phyloP scores from a whole-genome alignment of 2,888 invertebrate species.

The Isotomurus palustris region DNA sequence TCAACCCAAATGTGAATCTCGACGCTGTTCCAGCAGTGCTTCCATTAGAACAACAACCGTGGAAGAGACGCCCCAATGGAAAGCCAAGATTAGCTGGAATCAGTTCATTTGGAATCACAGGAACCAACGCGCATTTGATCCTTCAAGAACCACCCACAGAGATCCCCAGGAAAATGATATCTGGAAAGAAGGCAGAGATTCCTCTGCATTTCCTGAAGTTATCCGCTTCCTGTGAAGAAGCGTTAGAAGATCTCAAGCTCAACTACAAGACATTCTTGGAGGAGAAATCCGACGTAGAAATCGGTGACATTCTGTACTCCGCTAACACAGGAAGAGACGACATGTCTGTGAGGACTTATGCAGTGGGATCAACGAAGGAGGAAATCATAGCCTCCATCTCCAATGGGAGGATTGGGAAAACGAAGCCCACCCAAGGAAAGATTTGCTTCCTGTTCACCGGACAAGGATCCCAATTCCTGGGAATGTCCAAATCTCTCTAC shows the following conservation, averaged over 20 bases:
- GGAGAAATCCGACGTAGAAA: background rate
- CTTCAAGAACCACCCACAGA: conserved; percentile 11
- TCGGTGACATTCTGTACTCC: conserved; percentile 5
- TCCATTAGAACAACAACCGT: conserved; percentile 9
- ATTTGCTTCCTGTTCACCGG: conserved; percentile 6
- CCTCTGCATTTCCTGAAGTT: conserved; percentile 18
- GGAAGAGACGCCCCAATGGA: conserved; percentile 6
- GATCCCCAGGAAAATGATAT: background rate
- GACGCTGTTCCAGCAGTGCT: conserved; percentile 15
- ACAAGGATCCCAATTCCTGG: conserved; percentile 9
- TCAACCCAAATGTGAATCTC: conserved; percentile 20
- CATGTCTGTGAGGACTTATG: background rate
- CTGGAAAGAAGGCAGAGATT: background rate
- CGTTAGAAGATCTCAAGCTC: conserved; percentile 14
- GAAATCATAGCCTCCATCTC: background rate
- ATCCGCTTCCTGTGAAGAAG: conserved; percentile 19
- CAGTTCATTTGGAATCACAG: conserved; percentile 18
- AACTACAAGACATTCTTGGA: conserved; percentile 11
- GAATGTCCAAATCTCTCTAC: conserved; percentile 3
- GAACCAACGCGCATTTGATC: conserved; percentile 13
- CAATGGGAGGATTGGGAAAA: background rate
- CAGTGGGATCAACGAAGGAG: background rate
- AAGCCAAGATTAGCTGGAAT: conserved; percentile 8
- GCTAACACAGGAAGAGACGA: conserved; percentile 12
- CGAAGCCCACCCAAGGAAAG: background rate